phyloP scores from a whole-genome alignment of 2,797 vertebrate species.

The Carduelis carduelis region DNA sequence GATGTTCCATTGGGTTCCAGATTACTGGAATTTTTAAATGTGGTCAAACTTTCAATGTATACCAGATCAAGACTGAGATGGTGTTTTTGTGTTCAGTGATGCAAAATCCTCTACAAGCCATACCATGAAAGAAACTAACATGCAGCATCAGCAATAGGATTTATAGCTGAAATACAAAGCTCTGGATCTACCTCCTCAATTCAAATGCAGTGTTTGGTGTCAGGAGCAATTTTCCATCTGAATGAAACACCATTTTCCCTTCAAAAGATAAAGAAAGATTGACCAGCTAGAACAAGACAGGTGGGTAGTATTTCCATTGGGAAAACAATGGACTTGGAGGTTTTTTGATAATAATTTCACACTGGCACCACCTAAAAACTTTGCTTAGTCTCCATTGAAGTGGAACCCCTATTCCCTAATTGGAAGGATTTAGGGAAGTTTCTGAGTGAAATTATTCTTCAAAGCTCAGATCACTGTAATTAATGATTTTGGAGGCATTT shows the following conservation, averaged over 20 bases:
- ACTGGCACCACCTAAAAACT: background rate
- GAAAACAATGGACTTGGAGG: background rate
- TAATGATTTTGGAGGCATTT: background rate
- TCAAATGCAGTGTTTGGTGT: accelerated
- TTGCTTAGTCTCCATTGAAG: background rate
- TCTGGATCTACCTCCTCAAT: background rate
- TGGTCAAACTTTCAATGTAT: background rate
- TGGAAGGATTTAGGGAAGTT: background rate
- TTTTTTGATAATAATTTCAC: background rate
- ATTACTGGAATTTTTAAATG: background rate
- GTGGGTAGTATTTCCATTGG: background rate
- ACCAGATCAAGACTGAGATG: background rate
- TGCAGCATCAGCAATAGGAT: background rate
- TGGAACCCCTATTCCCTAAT: background rate
- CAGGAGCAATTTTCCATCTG: background rate
- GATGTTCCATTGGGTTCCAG: accelerated
- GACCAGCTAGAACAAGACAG: background rate
- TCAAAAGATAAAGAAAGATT: background rate
- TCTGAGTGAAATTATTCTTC: background rate
- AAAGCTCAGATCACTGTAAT: background rate
- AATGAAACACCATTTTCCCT: background rate
- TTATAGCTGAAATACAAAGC: background rate
- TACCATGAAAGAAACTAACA: background rate
- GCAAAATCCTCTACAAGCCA: background rate
- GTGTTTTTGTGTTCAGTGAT: background rate